Base-by-base conservation (phyloP, 2,113 vertebrate species). In the Serinus canaria region DNA sequence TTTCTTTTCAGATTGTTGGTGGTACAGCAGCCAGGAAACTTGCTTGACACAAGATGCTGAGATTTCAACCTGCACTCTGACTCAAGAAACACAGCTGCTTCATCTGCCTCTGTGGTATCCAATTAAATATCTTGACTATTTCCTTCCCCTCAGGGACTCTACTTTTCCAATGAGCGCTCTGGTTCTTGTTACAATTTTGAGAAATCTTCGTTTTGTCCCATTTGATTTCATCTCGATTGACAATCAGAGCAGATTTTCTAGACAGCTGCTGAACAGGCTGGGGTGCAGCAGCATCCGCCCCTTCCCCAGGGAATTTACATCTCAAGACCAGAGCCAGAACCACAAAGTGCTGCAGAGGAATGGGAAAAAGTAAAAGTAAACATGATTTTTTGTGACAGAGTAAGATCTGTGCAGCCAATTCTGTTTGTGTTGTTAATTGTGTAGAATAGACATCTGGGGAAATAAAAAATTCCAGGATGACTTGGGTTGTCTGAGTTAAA, bases 131-230 rank as follows among this genome's bases (percentile, higher is more conserved):
- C 63, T 25, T 86, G 56, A 82, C 30, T 73, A 10, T 58, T 66
- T 83, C 18, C 11, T 88, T 78, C 7, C 47, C 22, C 20, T 43
- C 43, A 37, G 37, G 83, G 52, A 67, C 12, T 66, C 20, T 24
- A 10, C 15, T 83, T 91, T 92, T 70, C 39, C 66, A 63, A 35
- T 17, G n/a, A 85, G 6, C 10, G 41, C 30, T 64, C 53, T 56
- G 15, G 9, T 75, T 60, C 37, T 90, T 50, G 20, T 52, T 22
- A 33, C 39, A 49, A 66, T 80, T 79, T 83, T 76, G 37, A 90
- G n/a, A 94, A 91, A 66, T 82, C 58, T 85, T 94, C 10, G 15
- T 68, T 91, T 89, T 76, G 10, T 56, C 31, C 68, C 31, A 4
- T 55, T 68, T 76, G 58, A 52, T 76, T 84, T 84, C 77, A 22